Percentiles rank a stretch among this genome's conserved stretches.
phyloP scores from a whole-genome alignment of 2,888 invertebrate genomes.

The Scaeva pyrastri region DNA sequence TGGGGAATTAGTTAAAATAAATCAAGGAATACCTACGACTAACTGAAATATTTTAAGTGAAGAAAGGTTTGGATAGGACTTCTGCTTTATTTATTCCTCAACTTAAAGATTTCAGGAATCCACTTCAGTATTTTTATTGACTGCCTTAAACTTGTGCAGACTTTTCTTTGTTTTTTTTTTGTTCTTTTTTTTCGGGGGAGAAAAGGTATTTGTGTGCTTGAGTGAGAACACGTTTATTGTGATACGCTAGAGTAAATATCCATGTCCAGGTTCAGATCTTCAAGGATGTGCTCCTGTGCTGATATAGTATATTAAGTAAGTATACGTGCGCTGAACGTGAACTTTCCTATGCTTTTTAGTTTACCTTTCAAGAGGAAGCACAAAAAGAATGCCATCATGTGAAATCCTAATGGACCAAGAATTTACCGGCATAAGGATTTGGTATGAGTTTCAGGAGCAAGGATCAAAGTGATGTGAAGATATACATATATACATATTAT shows the following conservation, averaged over 20 bases:
- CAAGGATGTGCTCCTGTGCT: conserved; percentile 28
- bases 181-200: neutral
- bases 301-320: neutral
- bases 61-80: neutral
- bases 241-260: conserved; percentile 73
- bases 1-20: neutral
- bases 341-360: conserved; percentile 35
- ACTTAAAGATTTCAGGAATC: conserved; percentile 31
- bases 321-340: conserved; percentile 21
- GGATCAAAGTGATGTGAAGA: conserved; percentile 10
- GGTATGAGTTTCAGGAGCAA: conserved; percentile 18
- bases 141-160: conserved; percentile 31
- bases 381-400: conserved; percentile 65
- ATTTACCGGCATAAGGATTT: conserved; percentile 59
- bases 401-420: conserved; percentile 66
- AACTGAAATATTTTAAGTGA: conserved; percentile 5
- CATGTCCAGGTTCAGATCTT: conserved; percentile 50
- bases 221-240: conserved; percentile 66
- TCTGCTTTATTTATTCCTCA: neutral
- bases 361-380: conserved; percentile 60
- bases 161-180: neutral
- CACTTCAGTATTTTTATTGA: conserved; percentile 38
- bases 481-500: too few relatives aligned
- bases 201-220: conserved; percentile 56
- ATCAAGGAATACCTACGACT: conserved; percentile 1